phyloP scores from a whole-genome alignment of 2,113 vertebrate species.

The Austrofundulus limnaeus region DNA sequence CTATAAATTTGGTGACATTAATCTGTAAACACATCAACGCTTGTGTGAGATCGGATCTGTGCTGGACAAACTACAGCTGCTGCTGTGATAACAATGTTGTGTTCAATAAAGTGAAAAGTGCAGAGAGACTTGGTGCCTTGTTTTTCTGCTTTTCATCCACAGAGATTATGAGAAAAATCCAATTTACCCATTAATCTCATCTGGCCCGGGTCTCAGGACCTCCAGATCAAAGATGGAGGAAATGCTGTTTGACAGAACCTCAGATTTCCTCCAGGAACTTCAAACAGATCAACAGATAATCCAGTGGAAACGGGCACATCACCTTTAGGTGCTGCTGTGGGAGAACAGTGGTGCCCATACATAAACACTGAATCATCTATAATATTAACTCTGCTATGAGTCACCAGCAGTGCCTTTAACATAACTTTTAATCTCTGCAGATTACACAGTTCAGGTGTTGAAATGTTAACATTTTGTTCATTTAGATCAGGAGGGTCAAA shows the following conservation, averaged over 20 bases:
- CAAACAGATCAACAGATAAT: constrained; percentile 70
- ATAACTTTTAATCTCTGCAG: too few species aligned
- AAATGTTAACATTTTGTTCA: too few species aligned
- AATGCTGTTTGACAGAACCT: constrained; percentile 65
- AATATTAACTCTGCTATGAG: too few species aligned
- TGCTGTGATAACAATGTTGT: constrained; percentile 36
- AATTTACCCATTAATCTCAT: constrained; percentile 71
- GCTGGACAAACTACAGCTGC: constrained; percentile 16
- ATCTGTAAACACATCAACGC: too few species aligned
- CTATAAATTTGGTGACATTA: too few species aligned
- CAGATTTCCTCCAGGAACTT: constrained; percentile 63
- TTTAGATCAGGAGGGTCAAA: too few species aligned
- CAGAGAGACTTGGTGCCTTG: constrained; percentile 29
- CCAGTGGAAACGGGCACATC: constrained; percentile 65
- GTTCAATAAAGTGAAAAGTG: constrained; percentile 14
- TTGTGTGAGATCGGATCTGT: too few species aligned
- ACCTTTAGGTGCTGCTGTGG: constrained; percentile 58
- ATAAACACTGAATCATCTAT: too few species aligned
- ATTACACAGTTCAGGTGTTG: too few species aligned
- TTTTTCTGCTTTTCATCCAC: constrained; percentile 61
- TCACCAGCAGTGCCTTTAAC: too few species aligned
- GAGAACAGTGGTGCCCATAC: constrained; percentile 33
- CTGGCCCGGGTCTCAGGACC: constrained; percentile 55
- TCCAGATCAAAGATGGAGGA: constrained; percentile 77
- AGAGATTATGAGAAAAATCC: constrained; percentile 67